phyloP scores from a whole-genome alignment of 1,140 invertebrate genomes.

The Orchestia grillus region DNA sequence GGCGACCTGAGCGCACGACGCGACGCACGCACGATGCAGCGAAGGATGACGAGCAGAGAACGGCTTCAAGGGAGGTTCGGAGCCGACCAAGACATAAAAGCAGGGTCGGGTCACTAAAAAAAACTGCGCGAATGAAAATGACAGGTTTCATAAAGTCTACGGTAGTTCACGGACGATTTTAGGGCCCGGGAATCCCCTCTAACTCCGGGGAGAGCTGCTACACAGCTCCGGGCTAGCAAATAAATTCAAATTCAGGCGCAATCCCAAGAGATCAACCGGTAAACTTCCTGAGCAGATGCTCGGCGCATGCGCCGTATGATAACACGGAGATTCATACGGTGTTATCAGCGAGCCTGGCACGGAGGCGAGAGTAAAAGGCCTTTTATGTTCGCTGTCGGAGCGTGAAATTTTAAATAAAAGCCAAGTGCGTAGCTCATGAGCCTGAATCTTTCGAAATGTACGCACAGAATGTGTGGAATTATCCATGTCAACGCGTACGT shows the following conservation, averaged over 20 bases:
- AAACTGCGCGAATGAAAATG: background rate
- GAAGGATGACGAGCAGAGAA: too few species aligned
- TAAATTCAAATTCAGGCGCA: background rate
- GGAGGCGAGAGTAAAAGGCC: background rate
- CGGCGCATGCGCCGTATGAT: background rate
- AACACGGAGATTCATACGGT: background rate
- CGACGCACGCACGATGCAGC: too few species aligned
- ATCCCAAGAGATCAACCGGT: background rate
- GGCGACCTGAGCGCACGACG: too few species aligned
- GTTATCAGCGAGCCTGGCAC: background rate
- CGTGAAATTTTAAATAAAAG: background rate
- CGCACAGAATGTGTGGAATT: too few species aligned
- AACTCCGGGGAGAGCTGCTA: background rate
- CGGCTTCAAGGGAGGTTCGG: too few species aligned
- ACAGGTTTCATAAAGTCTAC: background rate
- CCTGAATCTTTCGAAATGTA: too few species aligned
- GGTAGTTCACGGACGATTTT: background rate
- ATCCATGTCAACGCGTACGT: too few species aligned
- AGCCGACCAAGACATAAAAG: background rate
- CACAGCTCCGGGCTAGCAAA: background rate
- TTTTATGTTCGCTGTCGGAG: background rate
- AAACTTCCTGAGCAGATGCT: background rate
- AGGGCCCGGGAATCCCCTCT: background rate
- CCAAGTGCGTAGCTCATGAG: too few species aligned
- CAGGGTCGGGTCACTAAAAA: background rate